Percentiles rank a stretch among this genome's conserved stretches.
Conservation (phyloP, 1,140 invertebrate genomes). For the Diploscapter pachys region DNA sequence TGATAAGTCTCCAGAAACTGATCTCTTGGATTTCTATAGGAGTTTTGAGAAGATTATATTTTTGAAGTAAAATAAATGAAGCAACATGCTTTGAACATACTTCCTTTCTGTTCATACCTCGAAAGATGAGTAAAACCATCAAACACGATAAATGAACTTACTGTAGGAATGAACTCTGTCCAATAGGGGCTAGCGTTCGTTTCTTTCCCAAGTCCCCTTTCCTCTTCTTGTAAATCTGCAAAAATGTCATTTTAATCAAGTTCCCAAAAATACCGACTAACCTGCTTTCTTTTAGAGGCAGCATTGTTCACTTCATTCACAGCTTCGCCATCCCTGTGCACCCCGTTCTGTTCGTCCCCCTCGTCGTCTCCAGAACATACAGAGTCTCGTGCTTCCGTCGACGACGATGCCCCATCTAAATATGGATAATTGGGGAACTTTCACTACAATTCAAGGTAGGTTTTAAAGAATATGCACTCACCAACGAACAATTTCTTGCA, state of each 20-base stretch:
- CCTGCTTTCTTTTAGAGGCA: slow-evolving; percentile 20
- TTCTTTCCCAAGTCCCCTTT: slow-evolving; percentile 25
- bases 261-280: neutral
- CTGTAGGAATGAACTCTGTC: slow-evolving; percentile 2
- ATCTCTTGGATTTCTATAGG: no score
- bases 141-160: slow-evolving; percentile 5
- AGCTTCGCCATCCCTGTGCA: neutral
- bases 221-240: slow-evolving; percentile 30
- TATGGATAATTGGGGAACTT: neutral
- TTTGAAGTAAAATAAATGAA: no score
- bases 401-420: slow-evolving; percentile 5
- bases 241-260: neutral
- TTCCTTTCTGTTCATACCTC: no score
- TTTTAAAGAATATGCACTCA: slow-evolving; percentile 2
- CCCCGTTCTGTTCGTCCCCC: neutral
- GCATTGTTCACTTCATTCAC: neutral
- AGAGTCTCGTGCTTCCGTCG: slow-evolving; percentile 21
- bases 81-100: no score
- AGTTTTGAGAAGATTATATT: no score
- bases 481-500: slow-evolving; percentile 26
- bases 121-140: neutral
- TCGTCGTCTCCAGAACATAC: slow-evolving; percentile 27
- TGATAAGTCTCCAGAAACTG: no score
- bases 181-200: slow-evolving; percentile 21
- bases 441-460: neutral